Base-by-base conservation (phyloP, 2,888 invertebrate species). In the Acleris cristana region DNA sequence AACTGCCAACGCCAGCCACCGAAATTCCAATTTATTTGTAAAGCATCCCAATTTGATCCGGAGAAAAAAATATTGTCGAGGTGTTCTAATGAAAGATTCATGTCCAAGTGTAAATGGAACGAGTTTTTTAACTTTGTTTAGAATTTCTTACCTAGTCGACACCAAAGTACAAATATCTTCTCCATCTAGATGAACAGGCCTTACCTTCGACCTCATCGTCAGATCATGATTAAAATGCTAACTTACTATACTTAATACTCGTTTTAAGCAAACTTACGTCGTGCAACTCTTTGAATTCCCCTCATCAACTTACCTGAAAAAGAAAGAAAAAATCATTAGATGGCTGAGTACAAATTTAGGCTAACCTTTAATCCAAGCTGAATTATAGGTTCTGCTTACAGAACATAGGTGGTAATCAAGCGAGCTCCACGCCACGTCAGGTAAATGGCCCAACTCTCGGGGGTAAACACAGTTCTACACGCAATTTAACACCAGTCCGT, bases 241-340 rank as follows among this genome's bases (percentile, higher is more conserved):
- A 40, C 40, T 40, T 40, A 40, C 14, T 40, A 4, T 40, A 14
- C 40, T 40, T 40, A 4, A 14, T 40, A 40, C 8, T 26, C 3
- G 26, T 34, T 34, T 12, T 40, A 14, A 40, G 4, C 14, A 3
- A 40, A 40, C 40, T 40, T 40, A 40, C 40, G 14, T 40, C 40
- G 14, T 14, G 4, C 14, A 40, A 40, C 14, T 12, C 10, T 40
- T 12, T 40, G 12, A 40, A 40, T 12, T 14, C 40, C 14, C 14
- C 12, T 14, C 40, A 40, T 16, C 4, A 23, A 69, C 74, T 74
- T 73, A 74, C 74, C 74, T 74, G 71, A 65, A 74, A 72, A 60
- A 56, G 71, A 65, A 69, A 57, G 55, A 23, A 18, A 10, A 14
- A 4, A 40, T 40, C 14, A 40, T 40, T 34, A 26, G 55, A 10